Base-by-base conservation (phyloP, 2,888 invertebrate genomes). In the Globia sparganii region DNA sequence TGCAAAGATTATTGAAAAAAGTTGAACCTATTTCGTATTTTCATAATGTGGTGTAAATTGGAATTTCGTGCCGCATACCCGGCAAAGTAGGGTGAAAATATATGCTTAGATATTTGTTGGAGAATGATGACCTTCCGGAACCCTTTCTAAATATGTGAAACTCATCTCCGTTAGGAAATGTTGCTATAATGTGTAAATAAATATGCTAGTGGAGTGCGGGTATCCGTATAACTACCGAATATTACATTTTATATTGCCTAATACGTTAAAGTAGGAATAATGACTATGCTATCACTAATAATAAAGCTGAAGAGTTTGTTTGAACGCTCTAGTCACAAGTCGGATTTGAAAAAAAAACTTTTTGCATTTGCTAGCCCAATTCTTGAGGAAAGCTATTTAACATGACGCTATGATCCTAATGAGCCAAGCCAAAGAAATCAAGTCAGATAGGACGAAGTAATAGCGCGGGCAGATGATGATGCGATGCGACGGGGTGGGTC, bases 81-180 rank as follows among this genome's bases (percentile, higher is more conserved):
- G 25, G 28, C 46, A 72, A 74, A 67, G 61, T 25, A 76, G 70
- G 66, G 66, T 76, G 46, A 40, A 81, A 53, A 80, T 61, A 77
- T 25, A 46, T 62, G 53, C 28, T 37, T 68, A 62, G 56, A 53
- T 59, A 40, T 53, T 59, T 59, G 46, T 28, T 46, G 62, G 40
- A 67, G n/a, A 59, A 59, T 56, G 53, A 71, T 71, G 70, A 79
- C 64, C 70, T 49, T 11, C 21, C 56, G 37, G 6, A 74, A 64
- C 70, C 79, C 61, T 75, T 75, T 59, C n/a, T 56, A 83, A 72
- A 79, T 62, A 75, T 72, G 46, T 37, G 67, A 31, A 31, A 53
- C 59, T 72, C 74, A 72, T 83, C 64, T 78, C 80, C 72, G 74
- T 31, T 62, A 61, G 68, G 68, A 75, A 79, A 80, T 69, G 75